Conservation (phyloP, 2,113 vertebrate species). For the Tympanuchus pallidicinctus region DNA sequence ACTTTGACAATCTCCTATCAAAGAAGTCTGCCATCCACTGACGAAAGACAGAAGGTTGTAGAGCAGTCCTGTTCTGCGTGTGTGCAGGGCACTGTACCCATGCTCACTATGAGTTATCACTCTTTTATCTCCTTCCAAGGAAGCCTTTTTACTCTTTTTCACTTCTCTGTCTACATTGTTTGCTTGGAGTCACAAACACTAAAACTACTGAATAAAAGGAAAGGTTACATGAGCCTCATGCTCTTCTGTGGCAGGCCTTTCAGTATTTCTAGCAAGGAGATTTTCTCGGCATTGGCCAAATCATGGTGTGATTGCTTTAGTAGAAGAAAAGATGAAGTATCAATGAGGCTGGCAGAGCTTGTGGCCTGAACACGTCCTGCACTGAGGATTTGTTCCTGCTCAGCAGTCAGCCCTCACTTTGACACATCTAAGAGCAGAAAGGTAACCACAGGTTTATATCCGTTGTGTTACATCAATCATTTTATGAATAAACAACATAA, state of each 20-base stretch:
- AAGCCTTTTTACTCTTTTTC: background rate
- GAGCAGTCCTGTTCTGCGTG: background rate
- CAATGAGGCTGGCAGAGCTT: background rate
- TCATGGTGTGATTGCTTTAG: accelerated
- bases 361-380: background rate
- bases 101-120: background rate
- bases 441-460: background rate
- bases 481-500: background rate
- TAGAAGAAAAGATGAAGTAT: background rate
- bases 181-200: background rate
- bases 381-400: background rate
- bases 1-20: background rate
- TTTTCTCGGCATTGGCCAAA: background rate
- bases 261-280: background rate
- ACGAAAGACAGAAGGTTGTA: background rate
- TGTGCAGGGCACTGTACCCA: background rate
- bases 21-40: background rate
- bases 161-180: background rate
- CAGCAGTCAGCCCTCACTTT: accelerated
- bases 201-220: background rate
- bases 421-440: background rate
- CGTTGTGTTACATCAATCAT: accelerated
- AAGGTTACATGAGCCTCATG: background rate
- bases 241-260: background rate
- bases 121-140: background rate